These are phyloP conservation scores for Iphiclides podalirius DNA, from an alignment of 2,888 invertebrate genomes.

Conservation along the genomic window DNA sequence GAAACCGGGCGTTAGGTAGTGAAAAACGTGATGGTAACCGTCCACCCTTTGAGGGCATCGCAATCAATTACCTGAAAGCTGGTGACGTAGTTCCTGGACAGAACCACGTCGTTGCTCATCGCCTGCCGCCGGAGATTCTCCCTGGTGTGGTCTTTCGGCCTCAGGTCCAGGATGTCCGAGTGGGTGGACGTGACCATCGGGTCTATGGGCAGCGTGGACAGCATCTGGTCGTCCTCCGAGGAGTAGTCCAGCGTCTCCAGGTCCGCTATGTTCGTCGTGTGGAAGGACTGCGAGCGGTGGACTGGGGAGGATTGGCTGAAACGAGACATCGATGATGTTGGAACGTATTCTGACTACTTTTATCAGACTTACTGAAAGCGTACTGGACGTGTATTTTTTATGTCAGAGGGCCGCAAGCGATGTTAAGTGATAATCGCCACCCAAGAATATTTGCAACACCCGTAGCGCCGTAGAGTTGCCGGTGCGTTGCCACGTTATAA, in stretches of 20 bases:
- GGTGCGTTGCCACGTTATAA: too few relatives aligned
- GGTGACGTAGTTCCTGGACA: slow-evolving; percentile 57
- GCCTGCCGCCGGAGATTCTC: slow-evolving; percentile 45
- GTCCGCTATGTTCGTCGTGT: slow-evolving; percentile 66
- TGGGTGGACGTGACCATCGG: slow-evolving; percentile 68
- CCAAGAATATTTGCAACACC: too few relatives aligned
- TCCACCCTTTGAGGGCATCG: too few relatives aligned
- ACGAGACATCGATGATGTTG: slow-evolving; percentile 13
- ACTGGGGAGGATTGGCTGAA: slow-evolving; percentile 74
- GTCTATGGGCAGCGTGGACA: slow-evolving; percentile 53
- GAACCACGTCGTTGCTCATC: slow-evolving; percentile 52
- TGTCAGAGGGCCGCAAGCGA: neutral
- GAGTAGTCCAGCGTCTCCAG: slow-evolving; percentile 66
- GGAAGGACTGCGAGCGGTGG: slow-evolving; percentile 75
- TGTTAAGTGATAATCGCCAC: too few relatives aligned
- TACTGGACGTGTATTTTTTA: too few relatives aligned
- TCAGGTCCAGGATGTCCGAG: slow-evolving; percentile 60
- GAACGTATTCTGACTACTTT: too few relatives aligned
- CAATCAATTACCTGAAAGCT: slow-evolving; percentile 64
- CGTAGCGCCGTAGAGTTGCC: too few relatives aligned
- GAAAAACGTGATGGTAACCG: too few relatives aligned
- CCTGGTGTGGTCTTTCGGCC: slow-evolving; percentile 42
- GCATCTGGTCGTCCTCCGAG: slow-evolving; percentile 60
- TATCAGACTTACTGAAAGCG: too few relatives aligned
- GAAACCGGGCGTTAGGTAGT: too few relatives aligned